Conservation (phyloP, 2,797 vertebrate species). For the Rhinella marina region DNA sequence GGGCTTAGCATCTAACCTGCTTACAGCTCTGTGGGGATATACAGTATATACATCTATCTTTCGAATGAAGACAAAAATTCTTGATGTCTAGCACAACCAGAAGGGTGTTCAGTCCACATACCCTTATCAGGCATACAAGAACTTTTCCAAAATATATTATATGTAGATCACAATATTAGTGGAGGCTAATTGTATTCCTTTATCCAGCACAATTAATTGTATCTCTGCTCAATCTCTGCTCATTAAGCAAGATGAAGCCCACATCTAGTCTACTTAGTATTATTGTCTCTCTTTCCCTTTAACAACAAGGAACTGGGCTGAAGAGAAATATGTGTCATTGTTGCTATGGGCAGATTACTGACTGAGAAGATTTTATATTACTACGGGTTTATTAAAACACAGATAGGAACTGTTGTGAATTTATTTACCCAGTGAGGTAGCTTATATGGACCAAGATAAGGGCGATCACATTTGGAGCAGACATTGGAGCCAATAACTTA, state of each 20-base stretch:
- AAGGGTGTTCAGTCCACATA: background rate
- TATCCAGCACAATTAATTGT: background rate
- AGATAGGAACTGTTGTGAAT: background rate
- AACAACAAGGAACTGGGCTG: background rate
- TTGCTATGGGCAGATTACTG: background rate
- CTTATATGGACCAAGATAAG: no score
- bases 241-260: background rate
- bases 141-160: background rate
- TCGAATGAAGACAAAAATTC: background rate
- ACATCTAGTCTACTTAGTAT: background rate
- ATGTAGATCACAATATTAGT: background rate
- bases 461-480: no score
- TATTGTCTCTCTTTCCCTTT: background rate
- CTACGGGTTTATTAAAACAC: background rate
- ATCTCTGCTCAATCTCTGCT: background rate
- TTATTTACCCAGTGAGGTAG: background rate
- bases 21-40: conserved; percentile 36
- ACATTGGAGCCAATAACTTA: background rate
- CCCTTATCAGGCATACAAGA: background rate
- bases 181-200: background rate
- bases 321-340: background rate
- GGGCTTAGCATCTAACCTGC: conserved; percentile 55
- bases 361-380: background rate
- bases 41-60: conserved; percentile 36
- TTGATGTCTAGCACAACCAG: background rate